These are phyloP conservation scores for Sepioteuthis lessoniana DNA, from an alignment of 2,888 invertebrate genomes.

Conservation along the genomic window DNA sequence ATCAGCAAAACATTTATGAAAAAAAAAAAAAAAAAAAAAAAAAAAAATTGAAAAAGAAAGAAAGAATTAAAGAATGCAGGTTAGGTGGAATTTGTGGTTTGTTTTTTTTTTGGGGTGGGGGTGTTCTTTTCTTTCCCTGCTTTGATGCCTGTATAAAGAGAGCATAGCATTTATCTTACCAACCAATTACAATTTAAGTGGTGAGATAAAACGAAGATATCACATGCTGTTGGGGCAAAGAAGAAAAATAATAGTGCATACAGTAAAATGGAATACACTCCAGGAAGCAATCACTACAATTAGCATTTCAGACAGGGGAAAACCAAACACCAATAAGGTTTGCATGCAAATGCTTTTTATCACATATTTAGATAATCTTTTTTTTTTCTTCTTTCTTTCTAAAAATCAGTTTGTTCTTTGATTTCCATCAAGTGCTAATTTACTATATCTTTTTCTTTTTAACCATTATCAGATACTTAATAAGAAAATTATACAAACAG, in stretches of 20 bases:
- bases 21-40: not conserved
- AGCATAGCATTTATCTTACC: not conserved
- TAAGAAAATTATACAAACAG: not conserved
- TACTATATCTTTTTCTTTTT: not conserved
- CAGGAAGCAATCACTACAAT: not conserved
- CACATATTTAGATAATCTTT: not conserved
- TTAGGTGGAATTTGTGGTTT: conserved; percentile 46
- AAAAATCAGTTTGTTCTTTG: too few species aligned
- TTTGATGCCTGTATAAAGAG: not conserved
- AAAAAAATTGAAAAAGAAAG: conserved; percentile 13
- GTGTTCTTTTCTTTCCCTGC: not conserved
- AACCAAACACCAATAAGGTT: not conserved
- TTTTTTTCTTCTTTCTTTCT: not conserved
- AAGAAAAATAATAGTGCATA: not conserved
- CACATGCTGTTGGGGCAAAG: not conserved
- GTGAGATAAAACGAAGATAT: not conserved
- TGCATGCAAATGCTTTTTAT: not conserved
- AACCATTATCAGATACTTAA: too few species aligned
- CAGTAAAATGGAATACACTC: not conserved
- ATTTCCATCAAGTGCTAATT: not conserved
- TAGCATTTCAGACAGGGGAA: not conserved
- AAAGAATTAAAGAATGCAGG: not conserved
- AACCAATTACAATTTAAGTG: not conserved
- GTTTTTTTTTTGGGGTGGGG: too few species aligned
- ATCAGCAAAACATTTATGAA: not conserved